Base-by-base conservation (phyloP, 2,797 vertebrate species). In the Crocodylus rhombifer region DNA sequence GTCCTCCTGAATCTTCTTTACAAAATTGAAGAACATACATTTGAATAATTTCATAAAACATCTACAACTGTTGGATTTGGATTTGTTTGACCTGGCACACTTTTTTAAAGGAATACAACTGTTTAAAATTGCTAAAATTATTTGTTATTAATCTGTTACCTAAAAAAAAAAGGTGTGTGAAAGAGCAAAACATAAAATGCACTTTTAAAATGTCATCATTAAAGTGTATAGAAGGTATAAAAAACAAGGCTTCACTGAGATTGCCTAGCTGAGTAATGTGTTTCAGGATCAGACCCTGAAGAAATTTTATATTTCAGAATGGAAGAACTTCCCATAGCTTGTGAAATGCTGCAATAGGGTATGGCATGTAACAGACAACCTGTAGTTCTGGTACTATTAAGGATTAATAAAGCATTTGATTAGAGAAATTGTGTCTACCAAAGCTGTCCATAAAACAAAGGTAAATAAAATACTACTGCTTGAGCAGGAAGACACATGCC, bases 401-500 rank as follows among this genome's bases (percentile, higher is more conserved):
- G 62, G 16, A 25, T 74, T 60, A 2, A 17, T 20, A 5, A 79
- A 36, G 4, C 1, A 0, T 14, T 81, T 89, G 56, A 5, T 14
- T 75, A 11, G 36, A 78, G 33, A 14, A 14, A 1, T 33, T 71
- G 51, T 13, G 65, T 5, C 4, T 74, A 33, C 7, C n/a, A 82
- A 16, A 60, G 7, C 9, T 56, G 58, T 36, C 4, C 25, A 18
- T 84, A 82, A 58, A 67, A 55, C 23, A 30, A 30, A 30, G 16
- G 30, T 16, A 76, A 42, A 71, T 3, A 51, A 65, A 87, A 13
- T 12, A 14, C 5, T 0, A 1, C 64, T 83, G 10, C 17, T 90
- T 62, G 58, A 15, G 21, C 3, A 75, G 23, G 81, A 16, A 42
- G 17, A 4, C 2, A 18, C 5, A 3, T 4, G 36, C 6, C 0